Base-by-base conservation (phyloP, 2,888 invertebrate species). In the Seira musarum region DNA sequence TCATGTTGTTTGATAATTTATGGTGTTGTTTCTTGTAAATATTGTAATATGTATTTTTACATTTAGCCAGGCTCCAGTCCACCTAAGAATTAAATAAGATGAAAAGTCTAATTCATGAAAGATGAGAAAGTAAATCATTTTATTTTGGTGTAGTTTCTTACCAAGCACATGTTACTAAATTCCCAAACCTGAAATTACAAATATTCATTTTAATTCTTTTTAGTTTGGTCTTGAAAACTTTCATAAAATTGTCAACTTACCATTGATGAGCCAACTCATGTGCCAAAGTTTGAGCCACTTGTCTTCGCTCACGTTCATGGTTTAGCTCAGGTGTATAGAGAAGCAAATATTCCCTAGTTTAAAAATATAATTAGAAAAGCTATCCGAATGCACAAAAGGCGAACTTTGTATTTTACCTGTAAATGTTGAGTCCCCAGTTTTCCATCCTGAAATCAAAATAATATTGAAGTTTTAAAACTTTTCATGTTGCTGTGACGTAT, bases 191-290 rank as follows among this genome's bases (percentile, higher is more conserved):
- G 75, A n/a, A n/a, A n/a, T n/a, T n/a, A n/a, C n/a, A n/a, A n/a
- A n/a, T n/a, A n/a, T n/a, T n/a, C n/a, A n/a, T n/a, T n/a, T 40
- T 40, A 40, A 40, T 40, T 40, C 13, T 40, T 8, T 8, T 6
- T 40, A 40, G 13, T 40, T 13, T 40, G 6, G 6, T 13, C 40
- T 40, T 8, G 40, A 40, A 40, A 40, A 40, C 35, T 67, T 13
- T 13, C 40, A 40, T 8, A 40, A 13, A 40, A 40, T 40, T 40
- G 40, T 13, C 40, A 72, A 25, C 94, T 88, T 93, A 93, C 93
- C 94, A 94, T 89, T 93, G 94, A 88, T 94, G 94, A 0, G 93
- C 92, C 10, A 95, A 88, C 87, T 94, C 94, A 87, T 94, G 94
- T 1, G 90, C 88, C 17, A 92, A 89, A 1, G 82, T 82, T 63